Evolutionary conservation across 1,140 invertebrate genomes (phyloP).

Genomic region (Drosophila sp.): DNA sequence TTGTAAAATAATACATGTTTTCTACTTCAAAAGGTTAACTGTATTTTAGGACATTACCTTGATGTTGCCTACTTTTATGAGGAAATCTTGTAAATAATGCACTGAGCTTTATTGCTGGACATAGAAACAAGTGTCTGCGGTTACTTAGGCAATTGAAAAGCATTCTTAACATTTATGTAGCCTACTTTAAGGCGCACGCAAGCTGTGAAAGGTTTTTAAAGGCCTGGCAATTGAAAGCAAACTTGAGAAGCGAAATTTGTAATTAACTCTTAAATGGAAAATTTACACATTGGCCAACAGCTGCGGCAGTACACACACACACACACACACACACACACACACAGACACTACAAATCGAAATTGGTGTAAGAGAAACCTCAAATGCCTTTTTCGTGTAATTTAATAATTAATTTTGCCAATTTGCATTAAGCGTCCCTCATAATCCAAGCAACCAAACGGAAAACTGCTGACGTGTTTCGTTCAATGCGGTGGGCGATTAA

Average conservation of each 20-base stretch:
- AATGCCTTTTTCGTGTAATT: slow-evolving; percentile 60
- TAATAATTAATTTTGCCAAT: slow-evolving; percentile 61
- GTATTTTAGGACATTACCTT: not conserved
- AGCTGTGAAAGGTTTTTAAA: not conserved
- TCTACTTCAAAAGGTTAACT: not conserved
- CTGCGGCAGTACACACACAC: slow-evolving; percentile 6
- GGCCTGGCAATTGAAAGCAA: slow-evolving; percentile 9
- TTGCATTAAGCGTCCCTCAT: slow-evolving; percentile 52
- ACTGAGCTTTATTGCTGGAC: slow-evolving; percentile 7
- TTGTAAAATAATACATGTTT: not conserved
- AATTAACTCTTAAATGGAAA: slow-evolving; percentile 37
- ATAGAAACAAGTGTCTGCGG: slow-evolving; percentile 20
- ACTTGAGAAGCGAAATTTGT: slow-evolving; percentile 18
- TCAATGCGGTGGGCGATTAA: slow-evolving; percentile 30
- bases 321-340: not conserved
- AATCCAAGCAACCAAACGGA: slow-evolving; percentile 33
- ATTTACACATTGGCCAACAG: slow-evolving; percentile 34
- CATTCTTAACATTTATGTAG: slow-evolving; percentile 8
- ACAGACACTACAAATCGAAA: slow-evolving; percentile 31
- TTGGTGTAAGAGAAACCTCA: slow-evolving; percentile 42
- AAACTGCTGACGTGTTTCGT: slow-evolving; percentile 45
- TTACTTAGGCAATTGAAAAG: slow-evolving; percentile 12
- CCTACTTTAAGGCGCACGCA: slow-evolving; percentile 1
- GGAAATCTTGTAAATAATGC: slow-evolving; percentile 2
- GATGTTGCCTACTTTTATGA: slow-evolving; percentile 9